These are phyloP conservation scores for Harmothoe impar DNA, from an alignment of 2,888 invertebrate genomes.

Conservation along the genomic window DNA sequence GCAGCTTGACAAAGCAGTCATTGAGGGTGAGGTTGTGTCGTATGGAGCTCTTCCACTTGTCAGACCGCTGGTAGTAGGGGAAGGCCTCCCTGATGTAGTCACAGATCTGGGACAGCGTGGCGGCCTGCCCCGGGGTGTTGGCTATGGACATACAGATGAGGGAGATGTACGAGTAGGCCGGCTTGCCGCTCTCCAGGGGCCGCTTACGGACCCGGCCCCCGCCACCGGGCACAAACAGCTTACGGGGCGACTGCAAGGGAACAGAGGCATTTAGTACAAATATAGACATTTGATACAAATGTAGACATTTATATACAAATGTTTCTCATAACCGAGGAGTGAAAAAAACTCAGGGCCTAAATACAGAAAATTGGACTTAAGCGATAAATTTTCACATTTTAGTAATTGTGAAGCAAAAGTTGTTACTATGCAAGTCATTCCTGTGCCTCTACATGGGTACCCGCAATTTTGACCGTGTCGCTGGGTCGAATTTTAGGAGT, in stretches of 20 bases:
- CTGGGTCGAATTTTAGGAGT: too few species aligned
- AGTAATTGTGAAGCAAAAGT: background rate
- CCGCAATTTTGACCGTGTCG: too few species aligned
- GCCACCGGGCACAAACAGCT: constrained; percentile 38
- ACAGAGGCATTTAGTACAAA: too few species aligned
- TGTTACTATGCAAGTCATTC: background rate
- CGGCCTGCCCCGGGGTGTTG: constrained; percentile 72
- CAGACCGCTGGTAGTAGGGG: constrained; percentile 76
- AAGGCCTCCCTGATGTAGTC: constrained; percentile 76
- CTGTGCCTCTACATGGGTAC: too few species aligned
- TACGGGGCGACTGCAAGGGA: background rate
- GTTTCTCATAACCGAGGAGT: background rate
- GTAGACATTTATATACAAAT: background rate
- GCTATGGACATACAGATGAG: constrained; percentile 79
- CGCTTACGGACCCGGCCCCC: constrained; percentile 72
- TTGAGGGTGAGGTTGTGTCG: constrained; percentile 80
- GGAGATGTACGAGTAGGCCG: constrained; percentile 80
- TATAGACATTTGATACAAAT: background rate
- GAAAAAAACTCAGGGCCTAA: background rate
- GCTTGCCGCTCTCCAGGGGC: constrained; percentile 77
- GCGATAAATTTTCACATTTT: background rate
- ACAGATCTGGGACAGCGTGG: constrained; percentile 77
- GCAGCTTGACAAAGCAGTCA: constrained; percentile 79
- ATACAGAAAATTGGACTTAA: background rate
- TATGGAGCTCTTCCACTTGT: constrained; percentile 79